phyloP scores from a whole-genome alignment of 2,888 invertebrate genomes.

The Drosophila robusta region DNA sequence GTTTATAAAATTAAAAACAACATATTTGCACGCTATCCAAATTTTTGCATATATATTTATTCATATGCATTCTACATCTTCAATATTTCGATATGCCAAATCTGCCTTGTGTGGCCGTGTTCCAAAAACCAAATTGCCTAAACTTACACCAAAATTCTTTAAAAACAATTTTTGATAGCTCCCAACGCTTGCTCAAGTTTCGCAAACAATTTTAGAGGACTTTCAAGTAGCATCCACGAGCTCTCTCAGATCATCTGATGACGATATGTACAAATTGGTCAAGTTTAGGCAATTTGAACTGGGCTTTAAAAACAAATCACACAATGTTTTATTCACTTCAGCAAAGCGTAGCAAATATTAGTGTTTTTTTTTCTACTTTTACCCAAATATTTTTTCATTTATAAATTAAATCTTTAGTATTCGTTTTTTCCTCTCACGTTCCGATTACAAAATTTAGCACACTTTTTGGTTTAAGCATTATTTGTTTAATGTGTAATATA shows the following conservation, averaged over 20 bases:
- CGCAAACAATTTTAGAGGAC: constrained; percentile 40
- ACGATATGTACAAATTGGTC: constrained; percentile 88
- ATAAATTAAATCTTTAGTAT: constrained; percentile 27
- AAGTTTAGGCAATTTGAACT: constrained; percentile 68
- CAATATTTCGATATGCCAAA: constrained; percentile 30
- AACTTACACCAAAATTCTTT: constrained; percentile 71
- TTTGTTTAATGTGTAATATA: constrained; percentile 72
- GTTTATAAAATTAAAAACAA: constrained; percentile 31
- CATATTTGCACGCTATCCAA: constrained; percentile 52
- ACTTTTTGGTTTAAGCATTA: constrained; percentile 70
- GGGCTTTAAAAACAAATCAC: constrained; percentile 18
- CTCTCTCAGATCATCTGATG: constrained; percentile 89
- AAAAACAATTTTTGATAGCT: constrained; percentile 58
- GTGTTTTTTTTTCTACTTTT: constrained; percentile 26
- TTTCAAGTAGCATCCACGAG: constrained; percentile 68
- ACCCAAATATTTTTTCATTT: constrained; percentile 10
- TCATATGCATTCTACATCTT: constrained; percentile 34
- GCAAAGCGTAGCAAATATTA: constrained; percentile 50
- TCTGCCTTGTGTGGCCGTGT: constrained; percentile 15
- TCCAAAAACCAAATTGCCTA: constrained; percentile 57
- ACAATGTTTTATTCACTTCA: neutral
- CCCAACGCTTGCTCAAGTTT: constrained; percentile 48
- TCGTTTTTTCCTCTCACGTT: constrained; percentile 27
- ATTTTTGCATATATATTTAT: constrained; percentile 3
- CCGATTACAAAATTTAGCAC: constrained; percentile 60